phyloP scores from a whole-genome alignment of 2,113 vertebrate species.

The Psammodynastes pulverulentus region DNA sequence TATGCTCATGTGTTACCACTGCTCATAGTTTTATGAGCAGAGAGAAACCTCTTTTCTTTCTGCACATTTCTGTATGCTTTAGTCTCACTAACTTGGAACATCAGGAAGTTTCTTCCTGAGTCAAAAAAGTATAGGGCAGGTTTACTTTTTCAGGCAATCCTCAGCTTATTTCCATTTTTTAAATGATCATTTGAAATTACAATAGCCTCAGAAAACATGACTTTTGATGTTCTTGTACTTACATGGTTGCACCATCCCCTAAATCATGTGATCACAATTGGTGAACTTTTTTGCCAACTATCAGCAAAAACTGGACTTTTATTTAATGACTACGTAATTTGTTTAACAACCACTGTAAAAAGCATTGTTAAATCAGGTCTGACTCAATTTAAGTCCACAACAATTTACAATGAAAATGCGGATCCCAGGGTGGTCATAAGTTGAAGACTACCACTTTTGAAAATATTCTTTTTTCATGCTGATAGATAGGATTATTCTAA shows the following conservation, averaged over 20 bases:
- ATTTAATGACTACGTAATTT: not conserved
- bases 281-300: not conserved
- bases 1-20: not conserved
- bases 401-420: not conserved
- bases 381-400: not conserved
- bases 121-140: not conserved
- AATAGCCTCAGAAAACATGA: not conserved
- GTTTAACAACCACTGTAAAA: not conserved
- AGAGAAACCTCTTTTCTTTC: not conserved
- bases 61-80: not conserved
- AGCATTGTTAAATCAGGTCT: not conserved
- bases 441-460: too few species aligned
- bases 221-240: not conserved
- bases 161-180: not conserved
- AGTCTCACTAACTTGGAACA: not conserved
- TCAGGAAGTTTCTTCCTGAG: not conserved
- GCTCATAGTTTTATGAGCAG: not conserved
- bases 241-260: not conserved
- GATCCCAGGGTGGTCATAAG: not conserved
- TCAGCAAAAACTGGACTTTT: not conserved
- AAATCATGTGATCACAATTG: not conserved
- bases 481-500: not conserved
- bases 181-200: not conserved
- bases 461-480: too few species aligned
- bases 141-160: not conserved